Conservation (phyloP, 2,113 vertebrate species). For the Xiphophorus maculatus region DNA sequence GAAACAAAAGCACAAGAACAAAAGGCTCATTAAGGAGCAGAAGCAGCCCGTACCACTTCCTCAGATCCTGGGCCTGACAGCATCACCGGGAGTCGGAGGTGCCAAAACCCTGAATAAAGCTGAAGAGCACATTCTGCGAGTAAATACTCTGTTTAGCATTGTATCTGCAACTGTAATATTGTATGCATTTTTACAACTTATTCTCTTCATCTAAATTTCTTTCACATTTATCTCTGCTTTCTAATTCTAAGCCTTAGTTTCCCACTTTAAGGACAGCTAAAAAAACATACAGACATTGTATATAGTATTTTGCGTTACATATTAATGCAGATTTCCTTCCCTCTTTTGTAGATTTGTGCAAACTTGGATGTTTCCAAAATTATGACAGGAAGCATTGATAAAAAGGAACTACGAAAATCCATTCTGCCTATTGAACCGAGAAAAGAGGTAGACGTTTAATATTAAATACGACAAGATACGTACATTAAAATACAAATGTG, state of each 20-base stretch:
- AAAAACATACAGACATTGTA: background rate
- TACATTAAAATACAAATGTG: background rate
- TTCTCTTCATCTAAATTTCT: background rate
- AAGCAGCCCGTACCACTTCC: slow-evolving; percentile 78
- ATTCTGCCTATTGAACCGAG: slow-evolving; percentile 83
- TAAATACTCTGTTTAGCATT: slow-evolving; percentile 70
- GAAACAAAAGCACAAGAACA: slow-evolving; percentile 86
- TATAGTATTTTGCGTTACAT: slow-evolving; percentile 1
- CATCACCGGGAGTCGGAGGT: slow-evolving; percentile 91
- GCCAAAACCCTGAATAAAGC: slow-evolving; percentile 84
- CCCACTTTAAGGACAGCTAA: background rate
- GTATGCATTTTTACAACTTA: background rate
- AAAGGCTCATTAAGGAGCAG: slow-evolving; percentile 76
- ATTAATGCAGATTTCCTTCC: slow-evolving; percentile 18
- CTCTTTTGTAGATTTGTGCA: slow-evolving; percentile 88
- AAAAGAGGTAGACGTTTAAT: slow-evolving; percentile 75
- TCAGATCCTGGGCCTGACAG: slow-evolving; percentile 93
- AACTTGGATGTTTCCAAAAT: slow-evolving; percentile 92
- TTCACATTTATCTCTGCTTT: background rate
- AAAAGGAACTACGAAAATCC: slow-evolving; percentile 85
- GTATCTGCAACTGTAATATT: background rate
- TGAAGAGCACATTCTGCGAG: slow-evolving; percentile 91
- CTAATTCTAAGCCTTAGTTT: background rate
- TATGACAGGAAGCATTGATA: slow-evolving; percentile 84
- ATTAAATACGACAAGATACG: background rate